Percentiles rank a stretch among this genome's conserved stretches.
Evolutionary conservation across 2,113 vertebrate genomes (phyloP).

Genomic region (Pterocles orientalis): DNA sequence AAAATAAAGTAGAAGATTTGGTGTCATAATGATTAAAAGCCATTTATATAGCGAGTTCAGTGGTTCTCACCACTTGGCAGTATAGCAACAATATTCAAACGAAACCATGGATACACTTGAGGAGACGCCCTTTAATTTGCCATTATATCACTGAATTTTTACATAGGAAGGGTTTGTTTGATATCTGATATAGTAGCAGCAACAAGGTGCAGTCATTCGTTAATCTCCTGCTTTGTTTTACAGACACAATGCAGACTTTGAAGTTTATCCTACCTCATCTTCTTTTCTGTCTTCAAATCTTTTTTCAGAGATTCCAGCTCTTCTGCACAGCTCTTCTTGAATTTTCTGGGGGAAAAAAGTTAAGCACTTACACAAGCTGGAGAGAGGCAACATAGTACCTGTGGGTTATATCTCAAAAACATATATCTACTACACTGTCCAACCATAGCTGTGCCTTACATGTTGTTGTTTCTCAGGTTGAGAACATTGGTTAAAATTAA

Average conservation of each 20-base stretch:
- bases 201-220: not conserved
- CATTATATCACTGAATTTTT: not conserved
- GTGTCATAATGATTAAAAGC: too few species aligned
- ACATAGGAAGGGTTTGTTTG: not conserved
- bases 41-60: not conserved
- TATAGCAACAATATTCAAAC: not conserved
- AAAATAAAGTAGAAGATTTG: too few species aligned
- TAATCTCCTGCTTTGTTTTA: not conserved
- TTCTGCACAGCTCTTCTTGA: not conserved
- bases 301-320: slow-evolving; percentile 20
- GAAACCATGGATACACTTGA: not conserved
- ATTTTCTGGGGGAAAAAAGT: not conserved
- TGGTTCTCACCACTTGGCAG: not conserved
- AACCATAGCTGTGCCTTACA: not conserved
- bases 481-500: not conserved
- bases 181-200: not conserved
- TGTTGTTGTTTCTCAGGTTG: not conserved
- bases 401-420: not conserved
- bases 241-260: not conserved
- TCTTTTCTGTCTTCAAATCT: slow-evolving; percentile 22
- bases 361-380: not conserved
- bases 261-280: slow-evolving; percentile 52
- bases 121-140: not conserved
- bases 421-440: not conserved
- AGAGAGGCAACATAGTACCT: not conserved